Percentiles rank a stretch among this genome's conserved stretches.
These are phyloP conservation scores for Nymphicus hollandicus DNA, from an alignment of 2,113 vertebrate species.

Conservation along the genomic window DNA sequence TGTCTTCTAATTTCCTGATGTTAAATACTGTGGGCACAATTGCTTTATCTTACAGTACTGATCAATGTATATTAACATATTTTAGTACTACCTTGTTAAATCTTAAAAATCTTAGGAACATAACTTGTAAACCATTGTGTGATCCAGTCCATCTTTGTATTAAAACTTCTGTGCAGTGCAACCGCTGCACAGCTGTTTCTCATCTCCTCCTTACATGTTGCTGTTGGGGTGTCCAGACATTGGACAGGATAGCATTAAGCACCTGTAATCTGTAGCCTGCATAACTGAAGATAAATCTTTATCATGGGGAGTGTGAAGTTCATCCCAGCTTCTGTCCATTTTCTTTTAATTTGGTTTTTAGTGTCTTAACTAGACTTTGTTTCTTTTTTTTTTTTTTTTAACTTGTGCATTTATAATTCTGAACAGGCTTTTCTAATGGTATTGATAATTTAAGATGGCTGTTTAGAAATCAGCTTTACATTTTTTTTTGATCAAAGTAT, in stretches of 20 bases:
- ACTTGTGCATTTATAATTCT: neutral
- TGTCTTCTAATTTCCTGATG: neutral
- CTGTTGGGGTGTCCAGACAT: neutral
- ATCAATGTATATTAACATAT: neutral
- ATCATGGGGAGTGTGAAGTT: neutral
- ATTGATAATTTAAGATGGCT: neutral
- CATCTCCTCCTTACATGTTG: neutral
- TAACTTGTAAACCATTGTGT: neutral
- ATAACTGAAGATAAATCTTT: neutral
- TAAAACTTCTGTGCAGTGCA: neutral
- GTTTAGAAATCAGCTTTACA: neutral
- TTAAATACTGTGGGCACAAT: neutral
- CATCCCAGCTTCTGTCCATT: neutral
- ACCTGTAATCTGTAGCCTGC: neutral
- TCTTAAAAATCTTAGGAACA: neutral
- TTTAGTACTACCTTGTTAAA: neutral
- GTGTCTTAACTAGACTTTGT: neutral
- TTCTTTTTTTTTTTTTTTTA: neutral
- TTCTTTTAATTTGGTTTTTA: neutral
- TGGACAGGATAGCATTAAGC: neutral
- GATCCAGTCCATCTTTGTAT: neutral
- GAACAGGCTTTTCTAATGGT: neutral
- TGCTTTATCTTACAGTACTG: neutral
- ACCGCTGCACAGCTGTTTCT: neutral
- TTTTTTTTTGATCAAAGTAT: neutral